Evolutionary conservation across 2,113 vertebrate genomes (phyloP), one percentile per base, ranked within the genome.

Genomic region (Muntiacus muntjak): DNA sequence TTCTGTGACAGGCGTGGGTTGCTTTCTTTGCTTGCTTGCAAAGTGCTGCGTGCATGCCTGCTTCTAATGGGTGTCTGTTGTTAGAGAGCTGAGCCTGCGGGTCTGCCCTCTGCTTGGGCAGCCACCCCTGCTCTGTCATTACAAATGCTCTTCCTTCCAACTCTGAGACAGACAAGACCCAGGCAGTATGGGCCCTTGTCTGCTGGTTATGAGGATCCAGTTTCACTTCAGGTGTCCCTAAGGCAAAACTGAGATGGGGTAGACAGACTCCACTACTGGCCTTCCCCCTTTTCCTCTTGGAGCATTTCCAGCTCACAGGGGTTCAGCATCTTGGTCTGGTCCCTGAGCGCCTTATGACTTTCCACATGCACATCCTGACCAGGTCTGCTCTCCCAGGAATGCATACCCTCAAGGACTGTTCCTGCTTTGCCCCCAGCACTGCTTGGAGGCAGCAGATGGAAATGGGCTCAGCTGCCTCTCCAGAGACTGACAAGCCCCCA

Each of bases 281-380:
- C 43, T 78, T 43, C 64, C 19, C 55, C 13, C 1, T 8, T 43
- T 36, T n/a, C 47, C 45, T 64, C 45, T 50, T 28, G 8, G 6
- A 16, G 5, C 5, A 7, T 52, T 50, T 84, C 10, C 14, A 2
- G 15, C 36, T 85, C 40, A 67, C 19, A 25, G 13, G 55, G 12
- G 2, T 40, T 7, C 36, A 40, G 26, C 3, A 17, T 54, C 45
- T 76, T 55, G 4, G 28, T 92, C 52, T 64, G 33, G 40, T 87
- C n/a, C 54, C 36, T 4, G 6, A n/a, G 17, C 0, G 0, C 40
- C 57, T 86, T 64, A 14, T 0, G 0, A 23, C 25, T 45, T 76
- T 21, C 30, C 74, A 54, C 3, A 88, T 7, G 60, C 45, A 23
- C 30, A 26, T 25, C 62, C 6, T 1, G 6, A 55, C 15, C 33